A percentile compares a stretch with the other conserved stretches of the same genome.
Evolutionary conservation across 2,113 vertebrate species (phyloP).

Genomic region (Chaenogobius annularis): DNA sequence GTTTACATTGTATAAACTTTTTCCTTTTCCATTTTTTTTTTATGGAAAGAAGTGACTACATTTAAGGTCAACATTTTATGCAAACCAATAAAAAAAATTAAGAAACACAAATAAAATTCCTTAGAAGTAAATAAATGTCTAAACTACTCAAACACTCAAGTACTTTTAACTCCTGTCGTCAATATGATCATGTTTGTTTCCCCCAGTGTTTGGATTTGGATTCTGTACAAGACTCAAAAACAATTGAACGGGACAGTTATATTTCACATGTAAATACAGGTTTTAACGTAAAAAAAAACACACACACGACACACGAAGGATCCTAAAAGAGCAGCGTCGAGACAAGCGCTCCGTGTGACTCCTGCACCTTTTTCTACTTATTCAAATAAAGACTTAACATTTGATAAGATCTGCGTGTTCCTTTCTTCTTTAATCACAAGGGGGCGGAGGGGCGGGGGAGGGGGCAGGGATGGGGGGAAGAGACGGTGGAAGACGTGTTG

Average conservation of each 20-base stretch:
- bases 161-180: neutral
- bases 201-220: slow-evolving; percentile 67
- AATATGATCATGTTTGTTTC: neutral
- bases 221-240: slow-evolving; percentile 78
- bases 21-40: too few species aligned
- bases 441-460: neutral
- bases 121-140: neutral
- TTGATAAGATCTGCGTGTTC: slow-evolving; percentile 70
- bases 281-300: slow-evolving; percentile 63
- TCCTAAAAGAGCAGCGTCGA: slow-evolving; percentile 51
- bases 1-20: too few species aligned
- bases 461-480: neutral
- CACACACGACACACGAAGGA: slow-evolving; percentile 44
- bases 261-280: slow-evolving; percentile 76
- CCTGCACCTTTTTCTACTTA: slow-evolving; percentile 84
- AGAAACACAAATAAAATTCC: too few species aligned
- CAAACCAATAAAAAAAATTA: neutral
- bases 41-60: neutral
- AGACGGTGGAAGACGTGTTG: neutral
- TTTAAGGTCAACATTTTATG: neutral
- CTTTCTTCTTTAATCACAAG: slow-evolving; percentile 18
- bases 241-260: slow-evolving; percentile 65
- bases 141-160: neutral
- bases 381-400: slow-evolving; percentile 86
- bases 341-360: slow-evolving; percentile 67